Base-by-base conservation (phyloP, 2,113 vertebrate genomes). In the Neofelis nebulosa region DNA sequence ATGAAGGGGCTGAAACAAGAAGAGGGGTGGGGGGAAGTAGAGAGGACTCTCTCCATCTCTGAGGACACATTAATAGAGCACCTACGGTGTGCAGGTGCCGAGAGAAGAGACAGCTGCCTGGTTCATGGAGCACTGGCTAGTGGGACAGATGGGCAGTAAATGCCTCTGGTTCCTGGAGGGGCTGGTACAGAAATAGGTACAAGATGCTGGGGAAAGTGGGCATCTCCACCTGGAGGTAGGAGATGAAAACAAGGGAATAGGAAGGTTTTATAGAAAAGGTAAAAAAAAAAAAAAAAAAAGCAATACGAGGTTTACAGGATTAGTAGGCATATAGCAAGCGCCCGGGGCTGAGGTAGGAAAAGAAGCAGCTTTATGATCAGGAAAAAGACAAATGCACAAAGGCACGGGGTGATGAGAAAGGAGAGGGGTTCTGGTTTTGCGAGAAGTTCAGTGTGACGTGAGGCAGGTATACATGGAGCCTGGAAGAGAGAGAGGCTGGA, bases 91-190 rank as follows among this genome's bases (percentile, higher is more conserved):
- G 45, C n/a, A 33, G 9, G 41, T 2, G 19, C 16, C 0, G 2
- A 19, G 38, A 68, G 31, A 16, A 11, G 36, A 23, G 66, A 27
- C 0, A 5, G 74, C 23, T 41, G 7, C 21, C 81, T 15, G 48
- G 48, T 27, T 91, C 12, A 5, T 71, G 69, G 31, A 45, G 82
- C 41, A 31, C 2, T 9, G 13, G 16, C n/a, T 14, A 21, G 31
- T 0, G 50, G 41, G 29, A 16, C 55, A n/a, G 27, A 15, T 14
- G 12, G 13, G 9, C 66, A 78, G 69, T 11, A 1, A 89, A 45
- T 25, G 41, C 2, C 27, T 83, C 73, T 19, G 4, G 1, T 0
- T 8, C 19, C 19, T 4, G 1, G n/a, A 29, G 12, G 29, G 27
- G 3, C 27, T 33, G 7, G 0, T 61, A n/a, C 2, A 12, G 18